Evolutionary conservation across 2,888 invertebrate genomes (phyloP).

Genomic region (Ornithoptera alexandrae): DNA sequence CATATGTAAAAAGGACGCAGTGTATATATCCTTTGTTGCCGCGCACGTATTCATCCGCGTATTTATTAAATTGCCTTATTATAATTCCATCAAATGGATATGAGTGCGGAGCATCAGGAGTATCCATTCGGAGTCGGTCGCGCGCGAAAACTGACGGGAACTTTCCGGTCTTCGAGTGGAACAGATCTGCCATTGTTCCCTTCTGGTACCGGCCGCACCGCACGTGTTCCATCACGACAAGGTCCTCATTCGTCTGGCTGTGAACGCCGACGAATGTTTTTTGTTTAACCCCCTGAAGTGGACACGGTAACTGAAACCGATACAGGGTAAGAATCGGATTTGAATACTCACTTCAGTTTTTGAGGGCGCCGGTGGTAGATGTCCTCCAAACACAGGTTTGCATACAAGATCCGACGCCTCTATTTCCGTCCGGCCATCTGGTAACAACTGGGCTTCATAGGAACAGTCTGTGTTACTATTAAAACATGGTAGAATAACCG

Average conservation of each 20-base stretch:
- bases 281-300: slow-evolving; percentile 23
- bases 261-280: slow-evolving; percentile 8
- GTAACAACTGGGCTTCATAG: too few relatives aligned
- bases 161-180: slow-evolving; percentile 76
- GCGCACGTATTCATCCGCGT: slow-evolving; percentile 43
- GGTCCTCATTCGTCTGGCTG: slow-evolving; percentile 2
- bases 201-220: slow-evolving; percentile 26
- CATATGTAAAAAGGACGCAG: slow-evolving; percentile 40
- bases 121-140: slow-evolving; percentile 58
- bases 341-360: slow-evolving; percentile 29
- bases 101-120: slow-evolving; percentile 55
- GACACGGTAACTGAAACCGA: slow-evolving; percentile 27
- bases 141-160: slow-evolving; percentile 68
- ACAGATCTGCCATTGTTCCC: slow-evolving; percentile 37
- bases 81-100: slow-evolving; percentile 76
- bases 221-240: slow-evolving; percentile 28
- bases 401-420: too few relatives aligned
- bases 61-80: slow-evolving; percentile 55
- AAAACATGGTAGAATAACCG: too few relatives aligned
- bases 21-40: slow-evolving; percentile 43
- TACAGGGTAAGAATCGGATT: slow-evolving; percentile 19
- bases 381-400: slow-evolving; percentile 2
- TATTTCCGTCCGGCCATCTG: too few relatives aligned
- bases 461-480: too few relatives aligned
- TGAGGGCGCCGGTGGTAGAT: slow-evolving; percentile 8